Evolutionary conservation across 30 jellyfish, hydroid and myxozoan species (phyloP).

Genomic region (Pelagia noctiluca): DNA sequence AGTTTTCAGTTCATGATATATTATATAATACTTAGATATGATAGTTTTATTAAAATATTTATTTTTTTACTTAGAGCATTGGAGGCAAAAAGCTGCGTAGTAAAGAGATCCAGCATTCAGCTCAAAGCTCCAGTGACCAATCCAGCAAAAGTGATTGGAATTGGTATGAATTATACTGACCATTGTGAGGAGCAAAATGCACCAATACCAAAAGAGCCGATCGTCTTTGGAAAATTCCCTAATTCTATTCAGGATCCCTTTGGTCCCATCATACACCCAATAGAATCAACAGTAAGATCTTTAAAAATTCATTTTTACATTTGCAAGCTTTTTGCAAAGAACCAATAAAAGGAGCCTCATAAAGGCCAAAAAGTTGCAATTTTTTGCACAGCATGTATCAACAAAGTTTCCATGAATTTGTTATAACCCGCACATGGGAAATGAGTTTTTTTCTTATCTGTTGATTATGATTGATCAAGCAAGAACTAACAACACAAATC

Average conservation of each 20-base stretch:
- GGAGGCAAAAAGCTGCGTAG: conserved; percentile 35
- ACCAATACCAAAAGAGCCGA: conserved; percentile 87
- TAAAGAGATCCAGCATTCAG: conserved; percentile 44
- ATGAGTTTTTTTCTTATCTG: no score
- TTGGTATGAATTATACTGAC: conserved; percentile 92
- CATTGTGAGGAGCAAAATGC: conserved; percentile 89
- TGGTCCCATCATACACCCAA: conserved; percentile 78
- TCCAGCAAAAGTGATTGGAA: conserved; percentile 82
- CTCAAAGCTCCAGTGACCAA: conserved; percentile 84
- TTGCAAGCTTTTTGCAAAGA: conserved; percentile 2
- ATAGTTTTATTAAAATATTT: not conserved
- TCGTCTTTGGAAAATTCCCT: conserved; percentile 84
- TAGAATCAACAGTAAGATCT: conserved; percentile 61
- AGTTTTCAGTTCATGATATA: no score
- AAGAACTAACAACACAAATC: no score
- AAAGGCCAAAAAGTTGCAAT: no score
- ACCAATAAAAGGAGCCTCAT: no score
- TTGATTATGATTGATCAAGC: no score
- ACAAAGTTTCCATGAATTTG: no score
- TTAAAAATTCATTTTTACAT: no score
- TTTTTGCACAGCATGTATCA: no score
- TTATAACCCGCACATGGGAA: no score
- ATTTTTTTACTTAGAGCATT: conserved; percentile 55
- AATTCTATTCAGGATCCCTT: conserved; percentile 73
- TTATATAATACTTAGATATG: no score